Base-by-base conservation (phyloP, 2,888 invertebrate species). In the Hecatera dysodea region DNA sequence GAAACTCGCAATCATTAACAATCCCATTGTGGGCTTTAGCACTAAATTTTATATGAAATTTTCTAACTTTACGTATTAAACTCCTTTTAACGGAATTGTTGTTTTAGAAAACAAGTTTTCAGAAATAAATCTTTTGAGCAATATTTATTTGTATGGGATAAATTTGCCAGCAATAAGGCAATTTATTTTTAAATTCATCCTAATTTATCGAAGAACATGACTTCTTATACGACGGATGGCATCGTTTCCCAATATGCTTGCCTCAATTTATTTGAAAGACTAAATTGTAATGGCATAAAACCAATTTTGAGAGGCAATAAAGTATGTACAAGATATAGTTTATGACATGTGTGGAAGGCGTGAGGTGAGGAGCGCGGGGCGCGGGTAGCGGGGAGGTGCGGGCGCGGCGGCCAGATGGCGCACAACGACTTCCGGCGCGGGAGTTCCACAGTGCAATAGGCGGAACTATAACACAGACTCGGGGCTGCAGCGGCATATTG, bases 351-450 rank as follows among this genome's bases (percentile, higher is more conserved):
- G 68, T 59, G 56, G 65, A 64, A 71, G 60, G 72, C 79, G 69
- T 53, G 72, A 75, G 73, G 65, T 63, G 68, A 59, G 71, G 65
- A 59, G 42, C 11, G 59, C 59, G 53, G 12, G 9, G 63, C 7
- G 39, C 29, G 39, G 24, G 60, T 57, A 62, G 74, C 67, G 67
- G 62, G 63, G 72, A 67, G 72, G 67, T 63, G 56, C 62, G 72
- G 60, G 59, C 44, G 62, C 52, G 57, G 70, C 59, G 61, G 81
- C 82, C 85, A 81, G 88, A 87, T 85, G 84, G 72, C 83, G 81
- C 87, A 78, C 85, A 93, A 94, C 92, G 88, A 91, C 94, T 94
- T 94, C 94, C 93, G 92, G 88, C 84, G 86, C 88, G 89, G 78
- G 88, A 90, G 89, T 91, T 92, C 90, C 89, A 91, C 91, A 89